Conservation (phyloP, 2,888 invertebrate genomes). For the Archips crataeganus region DNA sequence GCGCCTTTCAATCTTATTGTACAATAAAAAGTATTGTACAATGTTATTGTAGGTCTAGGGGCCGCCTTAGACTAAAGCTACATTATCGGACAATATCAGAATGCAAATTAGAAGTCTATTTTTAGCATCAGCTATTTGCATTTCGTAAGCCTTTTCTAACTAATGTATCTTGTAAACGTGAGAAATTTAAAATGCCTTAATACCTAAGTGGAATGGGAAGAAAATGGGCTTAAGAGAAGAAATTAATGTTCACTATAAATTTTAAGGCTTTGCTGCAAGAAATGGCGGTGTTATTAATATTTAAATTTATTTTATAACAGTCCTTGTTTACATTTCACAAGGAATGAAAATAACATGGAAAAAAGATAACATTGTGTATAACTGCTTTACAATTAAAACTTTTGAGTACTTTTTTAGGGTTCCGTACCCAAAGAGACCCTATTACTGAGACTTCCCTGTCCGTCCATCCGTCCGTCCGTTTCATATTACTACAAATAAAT, state of each 20-base stretch:
- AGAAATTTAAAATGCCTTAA: slow-evolving; percentile 28
- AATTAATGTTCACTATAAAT: slow-evolving; percentile 34
- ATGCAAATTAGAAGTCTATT: not conserved
- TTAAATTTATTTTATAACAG: slow-evolving; percentile 3
- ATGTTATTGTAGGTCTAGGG: too few species aligned
- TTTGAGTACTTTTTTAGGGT: too few species aligned
- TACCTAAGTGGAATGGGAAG: slow-evolving; percentile 7
- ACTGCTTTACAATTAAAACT: too few species aligned
- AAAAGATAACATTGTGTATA: too few species aligned
- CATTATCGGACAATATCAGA: too few species aligned
- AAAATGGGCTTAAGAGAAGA: slow-evolving; percentile 22
- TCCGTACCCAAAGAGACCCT: too few species aligned
- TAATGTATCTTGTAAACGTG: slow-evolving; percentile 27
- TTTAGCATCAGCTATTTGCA: not conserved
- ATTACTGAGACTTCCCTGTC: too few species aligned
- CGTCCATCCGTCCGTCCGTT: too few species aligned
- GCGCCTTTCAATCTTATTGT: too few species aligned
- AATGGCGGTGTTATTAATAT: slow-evolving; percentile 22
- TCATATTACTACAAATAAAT: too few species aligned
- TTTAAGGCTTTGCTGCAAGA: slow-evolving; percentile 4
- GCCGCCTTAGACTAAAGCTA: too few species aligned
- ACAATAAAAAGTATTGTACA: too few species aligned
- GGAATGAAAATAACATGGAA: not conserved
- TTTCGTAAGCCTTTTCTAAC: slow-evolving; percentile 22
- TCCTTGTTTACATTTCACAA: not conserved